A percentile compares a stretch with the other conserved stretches of the same genome.
Evolutionary conservation across 1,140 invertebrate genomes (phyloP).

Genomic region (Maconellicoccus hirsutus): DNA sequence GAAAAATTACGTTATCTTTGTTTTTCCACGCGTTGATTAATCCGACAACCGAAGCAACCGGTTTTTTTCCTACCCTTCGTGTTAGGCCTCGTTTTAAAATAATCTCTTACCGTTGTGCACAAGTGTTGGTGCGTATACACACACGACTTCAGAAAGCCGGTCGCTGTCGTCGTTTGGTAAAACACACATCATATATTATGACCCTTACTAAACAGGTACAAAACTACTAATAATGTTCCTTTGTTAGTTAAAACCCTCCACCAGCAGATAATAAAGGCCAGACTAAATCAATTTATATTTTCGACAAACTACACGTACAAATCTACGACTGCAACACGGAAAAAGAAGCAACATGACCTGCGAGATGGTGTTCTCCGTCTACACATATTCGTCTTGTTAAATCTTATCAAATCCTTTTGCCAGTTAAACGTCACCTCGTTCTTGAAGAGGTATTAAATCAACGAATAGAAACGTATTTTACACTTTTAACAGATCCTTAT

Average conservation of each 20-base stretch:
- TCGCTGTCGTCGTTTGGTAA: not conserved
- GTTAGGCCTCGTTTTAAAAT: too few relatives aligned
- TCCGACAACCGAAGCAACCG: too few relatives aligned
- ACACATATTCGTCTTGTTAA: too few relatives aligned
- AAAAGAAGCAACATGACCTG: not conserved
- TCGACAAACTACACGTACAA: not conserved
- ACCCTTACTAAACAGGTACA: constrained; percentile 1
- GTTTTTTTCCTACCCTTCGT: too few relatives aligned
- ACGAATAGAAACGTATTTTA: not conserved
- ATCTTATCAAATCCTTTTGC: too few relatives aligned
- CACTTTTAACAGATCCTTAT: not conserved
- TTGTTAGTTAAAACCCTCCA: constrained; percentile 3
- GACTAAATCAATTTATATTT: constrained; percentile 1
- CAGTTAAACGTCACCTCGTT: not conserved
- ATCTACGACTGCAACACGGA: too few relatives aligned
- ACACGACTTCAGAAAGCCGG: too few relatives aligned
- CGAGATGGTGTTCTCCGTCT: too few relatives aligned
- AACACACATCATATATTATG: constrained; percentile 9
- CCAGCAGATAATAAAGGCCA: not conserved
- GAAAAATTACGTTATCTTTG: too few relatives aligned
- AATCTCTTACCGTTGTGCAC: too few relatives aligned
- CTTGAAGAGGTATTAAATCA: not conserved
- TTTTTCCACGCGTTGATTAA: too few relatives aligned
- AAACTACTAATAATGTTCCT: not conserved
- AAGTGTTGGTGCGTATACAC: too few relatives aligned